These are phyloP conservation scores for Hippopotamus amphibius DNA, from an alignment of 2,113 vertebrate genomes.

Conservation along the genomic window DNA sequence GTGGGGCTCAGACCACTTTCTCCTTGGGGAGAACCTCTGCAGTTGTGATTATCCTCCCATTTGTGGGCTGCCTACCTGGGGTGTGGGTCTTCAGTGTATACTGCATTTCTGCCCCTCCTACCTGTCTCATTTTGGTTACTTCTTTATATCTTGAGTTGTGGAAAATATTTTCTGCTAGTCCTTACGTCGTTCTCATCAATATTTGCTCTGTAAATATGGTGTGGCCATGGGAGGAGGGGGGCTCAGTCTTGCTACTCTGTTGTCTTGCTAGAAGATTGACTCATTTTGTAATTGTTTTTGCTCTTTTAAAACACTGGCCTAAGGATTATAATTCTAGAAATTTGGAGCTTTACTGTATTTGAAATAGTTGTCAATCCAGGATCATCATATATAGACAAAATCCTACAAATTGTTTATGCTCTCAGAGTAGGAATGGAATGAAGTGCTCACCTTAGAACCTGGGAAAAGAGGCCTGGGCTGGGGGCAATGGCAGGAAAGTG, in stretches of 20 bases:
- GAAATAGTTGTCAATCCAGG: background rate
- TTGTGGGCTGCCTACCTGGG: background rate
- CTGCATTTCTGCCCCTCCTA: background rate
- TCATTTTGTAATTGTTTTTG: background rate
- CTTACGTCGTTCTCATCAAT: background rate
- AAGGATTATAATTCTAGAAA: background rate
- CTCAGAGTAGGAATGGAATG: background rate
- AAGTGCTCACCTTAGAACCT: background rate
- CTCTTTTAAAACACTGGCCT: background rate
- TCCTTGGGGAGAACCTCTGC: background rate
- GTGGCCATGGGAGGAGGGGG: background rate
- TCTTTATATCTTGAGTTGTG: background rate
- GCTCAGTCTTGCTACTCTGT: background rate
- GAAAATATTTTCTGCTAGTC: background rate
- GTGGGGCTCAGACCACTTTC: background rate
- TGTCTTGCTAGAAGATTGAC: background rate
- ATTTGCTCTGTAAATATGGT: background rate
- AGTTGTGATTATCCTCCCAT: background rate
- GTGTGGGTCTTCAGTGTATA: background rate
- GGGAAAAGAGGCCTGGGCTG: background rate
- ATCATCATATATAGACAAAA: background rate
- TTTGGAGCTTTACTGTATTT: background rate
- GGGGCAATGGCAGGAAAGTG: accelerated
- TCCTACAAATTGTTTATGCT: background rate
- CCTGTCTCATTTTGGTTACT: background rate